Evolutionary conservation across 2,797 vertebrate genomes (phyloP).

Genomic region (Squalus acanthias): DNA sequence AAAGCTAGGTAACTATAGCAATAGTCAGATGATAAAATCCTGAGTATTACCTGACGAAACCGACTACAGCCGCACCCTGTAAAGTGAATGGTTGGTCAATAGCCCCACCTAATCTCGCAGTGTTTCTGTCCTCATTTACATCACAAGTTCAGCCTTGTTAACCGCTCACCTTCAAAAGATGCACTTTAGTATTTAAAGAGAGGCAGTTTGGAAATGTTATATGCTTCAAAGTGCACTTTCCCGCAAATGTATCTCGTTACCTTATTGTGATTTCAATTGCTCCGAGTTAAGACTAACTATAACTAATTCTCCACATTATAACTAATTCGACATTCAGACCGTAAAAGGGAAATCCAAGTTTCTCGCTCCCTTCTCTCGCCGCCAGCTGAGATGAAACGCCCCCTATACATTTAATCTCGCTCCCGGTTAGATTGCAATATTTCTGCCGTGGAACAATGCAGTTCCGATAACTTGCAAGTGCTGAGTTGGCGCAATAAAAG

Average conservation of each 20-base stretch:
- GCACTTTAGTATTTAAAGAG: background rate
- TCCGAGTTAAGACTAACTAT: background rate
- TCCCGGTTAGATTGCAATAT: background rate
- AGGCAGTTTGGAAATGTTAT: background rate
- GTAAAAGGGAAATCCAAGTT: background rate
- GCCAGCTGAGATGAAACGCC: background rate
- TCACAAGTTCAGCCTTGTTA: no score
- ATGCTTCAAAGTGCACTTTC: background rate
- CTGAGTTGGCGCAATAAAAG: background rate
- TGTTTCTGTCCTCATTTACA: background rate
- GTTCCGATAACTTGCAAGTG: background rate
- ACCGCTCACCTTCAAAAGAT: background rate
- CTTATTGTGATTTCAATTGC: background rate
- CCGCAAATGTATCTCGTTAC: background rate
- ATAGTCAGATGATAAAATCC: background rate
- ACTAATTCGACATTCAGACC: background rate
- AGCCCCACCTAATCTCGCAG: background rate
- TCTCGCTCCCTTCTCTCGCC: background rate
- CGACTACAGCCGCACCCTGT: background rate
- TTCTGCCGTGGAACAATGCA: background rate
- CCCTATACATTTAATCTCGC: background rate
- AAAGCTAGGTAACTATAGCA: background rate
- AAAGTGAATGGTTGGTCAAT: background rate
- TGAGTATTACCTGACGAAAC: background rate
- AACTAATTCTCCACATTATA: no score